Evolutionary conservation across 2,113 vertebrate species (phyloP), one percentile per base, ranked within the genome.

Genomic region (Ptilorrhoa leucosticta): DNA sequence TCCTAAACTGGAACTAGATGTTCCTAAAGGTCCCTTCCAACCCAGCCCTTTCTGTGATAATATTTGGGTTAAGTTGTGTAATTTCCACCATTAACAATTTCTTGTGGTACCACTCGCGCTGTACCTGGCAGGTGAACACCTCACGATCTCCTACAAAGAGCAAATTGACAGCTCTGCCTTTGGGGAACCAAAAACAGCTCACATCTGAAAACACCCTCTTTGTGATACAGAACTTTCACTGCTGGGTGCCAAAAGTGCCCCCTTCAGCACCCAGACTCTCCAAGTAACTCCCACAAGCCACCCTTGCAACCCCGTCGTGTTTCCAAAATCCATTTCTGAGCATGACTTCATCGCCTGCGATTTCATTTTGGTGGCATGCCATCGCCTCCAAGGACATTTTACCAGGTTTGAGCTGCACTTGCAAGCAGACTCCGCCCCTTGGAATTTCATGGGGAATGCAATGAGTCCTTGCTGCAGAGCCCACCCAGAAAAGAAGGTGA

Each of bases 271-370:
- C 33, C 9, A 42, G n/a, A 8, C 42, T 58, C 15, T 45, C 45
- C 60, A 47, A 47, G 22, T 4, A 24, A 18, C 44, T 76, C 73
- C 69, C 33, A 7, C 30, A 5, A 21, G 15, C 11, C n/a, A 70
- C 42, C 54, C 63, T 19, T 2, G 2, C 51, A 77, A 17, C 58
- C 24, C 35, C 20, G 45, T 16, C 0, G 0, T 30, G 42, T 26
- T 80, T 73, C 26, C 57, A 50, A 50, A 91, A 33, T 20, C 42
- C 15, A 30, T 40, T 80, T 79, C 56, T 44, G 1, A 57, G 23
- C 64, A 37, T 7, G 26, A 26, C 35, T 88, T 86, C 75, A 57
- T n/a, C 33, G 40, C n/a, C 53, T 44, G 15, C 19, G 20, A 42
- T 50, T 84, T 79, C 57, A 28, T 33, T 57, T 50, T 50, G 58